Evolutionary conservation across 2,888 invertebrate species (phyloP).

Genomic region (Dicycla oo): DNA sequence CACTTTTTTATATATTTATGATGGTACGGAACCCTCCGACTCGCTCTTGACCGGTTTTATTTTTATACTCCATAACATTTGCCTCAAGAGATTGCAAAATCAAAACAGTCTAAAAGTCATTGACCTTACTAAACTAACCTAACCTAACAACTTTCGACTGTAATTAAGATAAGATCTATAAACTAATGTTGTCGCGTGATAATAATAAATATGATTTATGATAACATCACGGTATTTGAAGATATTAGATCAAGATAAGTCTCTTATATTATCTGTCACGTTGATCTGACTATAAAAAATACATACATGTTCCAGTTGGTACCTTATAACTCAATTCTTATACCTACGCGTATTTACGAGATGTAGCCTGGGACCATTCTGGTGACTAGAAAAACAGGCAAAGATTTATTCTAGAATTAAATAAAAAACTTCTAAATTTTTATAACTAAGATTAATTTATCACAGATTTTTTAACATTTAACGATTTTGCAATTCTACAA

Average conservation of each 20-base stretch:
- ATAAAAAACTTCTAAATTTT: neutral
- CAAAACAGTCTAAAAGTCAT: neutral
- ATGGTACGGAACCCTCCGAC: too few species aligned
- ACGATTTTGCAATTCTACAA: neutral
- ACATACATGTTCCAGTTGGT: neutral
- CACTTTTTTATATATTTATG: too few species aligned
- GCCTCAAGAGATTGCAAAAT: constrained; percentile 5
- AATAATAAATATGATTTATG: constrained; percentile 43
- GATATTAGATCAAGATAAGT: constrained; percentile 26
- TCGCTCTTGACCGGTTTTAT: too few species aligned
- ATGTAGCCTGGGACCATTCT: neutral
- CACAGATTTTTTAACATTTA: neutral
- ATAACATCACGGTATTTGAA: constrained; percentile 7
- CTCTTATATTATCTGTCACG: constrained; percentile 7
- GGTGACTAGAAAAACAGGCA: neutral
- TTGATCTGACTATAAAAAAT: constrained; percentile 8
- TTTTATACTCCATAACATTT: neutral
- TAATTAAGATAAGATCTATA: constrained; percentile 51
- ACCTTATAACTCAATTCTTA: neutral
- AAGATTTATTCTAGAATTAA: neutral
- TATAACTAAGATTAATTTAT: neutral
- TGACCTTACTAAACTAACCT: constrained; percentile 20
- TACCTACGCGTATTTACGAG: too few species aligned
- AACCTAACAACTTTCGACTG: constrained; percentile 44
- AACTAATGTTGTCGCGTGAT: constrained; percentile 30